Conservation (phyloP, 2,888 invertebrate genomes). For the Acrobasis repandana region DNA sequence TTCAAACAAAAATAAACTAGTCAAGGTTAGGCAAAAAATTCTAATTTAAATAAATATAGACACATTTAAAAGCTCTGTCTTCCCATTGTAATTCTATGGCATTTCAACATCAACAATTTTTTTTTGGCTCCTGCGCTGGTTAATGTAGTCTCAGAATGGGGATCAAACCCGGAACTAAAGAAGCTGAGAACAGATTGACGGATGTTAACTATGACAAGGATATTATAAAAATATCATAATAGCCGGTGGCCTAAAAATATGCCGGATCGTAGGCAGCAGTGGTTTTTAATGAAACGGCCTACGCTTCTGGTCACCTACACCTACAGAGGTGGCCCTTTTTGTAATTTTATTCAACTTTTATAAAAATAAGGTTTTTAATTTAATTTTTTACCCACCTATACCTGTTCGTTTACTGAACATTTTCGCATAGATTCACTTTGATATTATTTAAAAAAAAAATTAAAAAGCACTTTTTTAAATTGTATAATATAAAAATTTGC, state of each 20-base stretch:
- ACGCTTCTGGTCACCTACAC: neutral
- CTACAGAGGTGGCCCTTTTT: neutral
- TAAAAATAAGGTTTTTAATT: neutral
- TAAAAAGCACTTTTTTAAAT: too few relatives aligned
- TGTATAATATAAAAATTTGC: too few relatives aligned
- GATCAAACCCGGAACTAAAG: neutral
- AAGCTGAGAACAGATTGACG: slow-evolving; percentile 11
- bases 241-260: slow-evolving; percentile 10
- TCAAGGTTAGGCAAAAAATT: too few relatives aligned
- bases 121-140: neutral
- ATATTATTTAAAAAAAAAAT: too few relatives aligned
- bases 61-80: too few relatives aligned
- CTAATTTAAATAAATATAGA: too few relatives aligned
- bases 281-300: slow-evolving; percentile 14
- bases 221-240: neutral
- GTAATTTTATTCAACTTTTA: neutral
- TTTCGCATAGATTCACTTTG: too few relatives aligned
- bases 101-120: neutral
- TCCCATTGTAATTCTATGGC: neutral
- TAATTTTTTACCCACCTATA: too few relatives aligned
- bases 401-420: too few relatives aligned
- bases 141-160: neutral
- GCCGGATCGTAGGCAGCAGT: slow-evolving; percentile 11
- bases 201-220: neutral
- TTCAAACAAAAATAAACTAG: too few relatives aligned